Evolutionary conservation across 2,113 vertebrate species (phyloP), one percentile per base, ranked within the genome.

Genomic region (Gambusia holbrooki): DNA sequence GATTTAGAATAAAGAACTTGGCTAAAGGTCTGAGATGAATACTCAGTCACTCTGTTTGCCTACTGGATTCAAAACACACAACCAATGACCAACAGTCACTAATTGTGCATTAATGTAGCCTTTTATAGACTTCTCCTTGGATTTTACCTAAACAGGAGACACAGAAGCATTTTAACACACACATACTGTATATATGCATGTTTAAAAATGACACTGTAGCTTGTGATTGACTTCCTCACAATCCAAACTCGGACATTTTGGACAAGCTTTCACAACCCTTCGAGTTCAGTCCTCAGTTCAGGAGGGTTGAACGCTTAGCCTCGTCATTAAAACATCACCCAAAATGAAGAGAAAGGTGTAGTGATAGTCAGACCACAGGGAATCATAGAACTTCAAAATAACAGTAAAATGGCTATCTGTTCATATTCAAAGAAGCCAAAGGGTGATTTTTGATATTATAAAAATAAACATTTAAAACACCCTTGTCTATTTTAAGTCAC

Each of bases 1-100:
- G 87, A 89, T 90, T 74, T 62, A 64, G 75, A 61, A 71, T 84
- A 77, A 87, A 84, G 80, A 89, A 88, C 74, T 62, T 69, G 81
- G 40, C 87, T 86, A 37, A 67, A 83, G 84, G 88, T 89, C 1
- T 28, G 7, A 67, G 73, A 71, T 33, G 62, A 81, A 77, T 69
- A 69, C 71, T 83, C 74, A 63, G 63, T 88, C 81, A 74, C 74
- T 25, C 48, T 75, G 84, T 76, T 82, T 63, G 67, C 87, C 84
- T 88, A 89, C 87, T 83, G 25, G 60, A 82, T 81, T 82, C 69
- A 80, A 76, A 69, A 66, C 69, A 76, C 30, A 83, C 58, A 74
- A 76, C 70, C 80, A 78, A 68, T 69, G 28, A 79, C 67, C 25
- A 28, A 62, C 58, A 61, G 76, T 17, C 19, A 25, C 51, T 35